phyloP scores from a whole-genome alignment of 2,797 vertebrate species.

The Cottoperca gobio region DNA sequence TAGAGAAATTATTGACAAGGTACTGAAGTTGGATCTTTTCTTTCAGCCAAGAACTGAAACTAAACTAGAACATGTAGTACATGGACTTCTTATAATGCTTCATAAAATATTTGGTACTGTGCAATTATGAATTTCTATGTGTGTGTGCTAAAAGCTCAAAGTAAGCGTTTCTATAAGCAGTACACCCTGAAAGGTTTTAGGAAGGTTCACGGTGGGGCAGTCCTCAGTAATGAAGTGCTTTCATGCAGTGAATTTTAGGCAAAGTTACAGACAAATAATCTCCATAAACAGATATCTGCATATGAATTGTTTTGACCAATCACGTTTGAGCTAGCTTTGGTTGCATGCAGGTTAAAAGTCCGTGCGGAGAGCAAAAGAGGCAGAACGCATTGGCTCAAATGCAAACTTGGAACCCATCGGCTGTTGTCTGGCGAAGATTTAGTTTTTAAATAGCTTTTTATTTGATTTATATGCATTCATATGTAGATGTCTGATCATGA shows the following conservation, averaged over 20 bases:
- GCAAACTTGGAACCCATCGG: no score
- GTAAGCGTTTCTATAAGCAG: conserved; percentile 31
- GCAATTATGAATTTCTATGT: conserved; percentile 19
- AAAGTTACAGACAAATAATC: conserved; percentile 24
- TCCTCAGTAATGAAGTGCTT: conserved; percentile 67
- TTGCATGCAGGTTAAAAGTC: no score
- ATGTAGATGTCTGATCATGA: no score
- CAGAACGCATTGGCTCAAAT: no score
- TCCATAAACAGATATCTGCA: no score
- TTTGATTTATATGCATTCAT: no score
- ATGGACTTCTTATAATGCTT: conserved; percentile 7
- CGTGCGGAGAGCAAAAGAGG: no score
- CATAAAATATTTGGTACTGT: background rate
- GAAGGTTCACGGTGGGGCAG: conserved; percentile 27
- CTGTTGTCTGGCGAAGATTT: no score
- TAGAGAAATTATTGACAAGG: background rate
- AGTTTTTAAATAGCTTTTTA: no score
- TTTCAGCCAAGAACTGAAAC: no score
- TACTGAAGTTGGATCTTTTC: background rate
- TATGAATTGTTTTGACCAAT: no score
- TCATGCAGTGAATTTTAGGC: conserved; percentile 52
- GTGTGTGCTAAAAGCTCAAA: conserved; percentile 38
- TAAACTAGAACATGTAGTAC: background rate
- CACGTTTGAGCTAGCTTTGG: no score
- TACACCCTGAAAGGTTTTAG: conserved; percentile 2